phyloP scores from a whole-genome alignment of 1,140 invertebrate species.

The Leptinotarsa texana region DNA sequence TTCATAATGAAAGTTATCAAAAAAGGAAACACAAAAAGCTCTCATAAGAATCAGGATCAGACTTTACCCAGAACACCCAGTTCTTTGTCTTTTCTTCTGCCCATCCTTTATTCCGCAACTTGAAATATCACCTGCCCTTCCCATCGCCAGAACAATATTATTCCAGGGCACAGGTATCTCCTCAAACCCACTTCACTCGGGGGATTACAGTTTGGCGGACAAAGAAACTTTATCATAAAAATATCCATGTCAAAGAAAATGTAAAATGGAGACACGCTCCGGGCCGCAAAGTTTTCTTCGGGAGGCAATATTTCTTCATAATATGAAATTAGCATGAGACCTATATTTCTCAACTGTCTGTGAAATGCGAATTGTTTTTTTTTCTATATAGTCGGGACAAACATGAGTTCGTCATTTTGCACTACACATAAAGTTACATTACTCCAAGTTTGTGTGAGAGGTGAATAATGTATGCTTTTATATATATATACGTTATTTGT shows the following conservation, averaged over 20 bases:
- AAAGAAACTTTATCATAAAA: constrained; percentile 9
- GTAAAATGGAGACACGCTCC: not conserved
- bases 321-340: constrained; percentile 8
- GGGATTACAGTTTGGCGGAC: constrained; percentile 1
- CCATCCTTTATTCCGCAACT: too few species aligned
- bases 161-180: not conserved
- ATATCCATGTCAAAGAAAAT: constrained; percentile 8
- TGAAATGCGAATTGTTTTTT: constrained; percentile 8
- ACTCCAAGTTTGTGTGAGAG: not conserved
- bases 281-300: not conserved
- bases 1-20: too few species aligned
- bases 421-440: constrained; percentile 1
- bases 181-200: not conserved
- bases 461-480: not conserved
- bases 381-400: not conserved
- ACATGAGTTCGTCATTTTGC: not conserved
- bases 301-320: constrained; percentile 6
- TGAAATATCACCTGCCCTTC: not conserved
- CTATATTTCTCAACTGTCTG: constrained; percentile 8
- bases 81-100: too few species aligned
- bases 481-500: not conserved
- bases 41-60: too few species aligned
- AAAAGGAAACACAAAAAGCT: too few species aligned
- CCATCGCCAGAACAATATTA: not conserved
- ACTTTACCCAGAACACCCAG: too few species aligned